A percentile compares a stretch with the other conserved stretches of the same genome.
phyloP scores from a whole-genome alignment of 2,797 vertebrate genomes.

The Poeciliopsis infans region DNA sequence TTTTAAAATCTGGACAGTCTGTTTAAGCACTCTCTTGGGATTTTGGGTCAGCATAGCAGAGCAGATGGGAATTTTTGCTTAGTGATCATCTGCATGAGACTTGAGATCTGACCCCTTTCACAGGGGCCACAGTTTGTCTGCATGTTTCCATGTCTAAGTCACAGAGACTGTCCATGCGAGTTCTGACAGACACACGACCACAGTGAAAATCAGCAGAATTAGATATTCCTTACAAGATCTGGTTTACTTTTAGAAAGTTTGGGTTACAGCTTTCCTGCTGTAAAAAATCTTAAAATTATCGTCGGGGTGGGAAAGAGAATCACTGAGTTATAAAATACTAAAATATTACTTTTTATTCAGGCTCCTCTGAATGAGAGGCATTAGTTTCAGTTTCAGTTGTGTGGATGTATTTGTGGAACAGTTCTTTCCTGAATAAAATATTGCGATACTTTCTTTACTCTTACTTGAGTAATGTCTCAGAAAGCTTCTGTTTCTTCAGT shows the following conservation, averaged over 20 bases:
- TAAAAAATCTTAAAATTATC: neutral
- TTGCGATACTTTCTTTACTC: neutral
- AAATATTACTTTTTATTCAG: neutral
- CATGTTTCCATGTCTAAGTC: constrained; percentile 58
- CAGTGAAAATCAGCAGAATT: neutral
- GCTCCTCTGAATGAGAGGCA: neutral
- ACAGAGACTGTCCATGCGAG: constrained; percentile 18
- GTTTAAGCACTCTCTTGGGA: constrained; percentile 72
- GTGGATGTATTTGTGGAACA: neutral
- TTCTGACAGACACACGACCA: constrained; percentile 5
- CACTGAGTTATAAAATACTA: neutral
- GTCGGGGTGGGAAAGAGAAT: neutral
- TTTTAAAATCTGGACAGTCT: constrained; percentile 71
- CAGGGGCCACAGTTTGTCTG: constrained; percentile 58
- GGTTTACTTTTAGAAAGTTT: neutral
- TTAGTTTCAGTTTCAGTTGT: neutral
- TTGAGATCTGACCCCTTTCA: constrained; percentile 65
- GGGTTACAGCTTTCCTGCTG: constrained; percentile 1
- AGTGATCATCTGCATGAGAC: constrained; percentile 64
- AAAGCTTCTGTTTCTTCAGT: neutral
- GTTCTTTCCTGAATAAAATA: neutral
- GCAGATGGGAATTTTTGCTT: constrained; percentile 69
- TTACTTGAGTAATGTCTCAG: neutral
- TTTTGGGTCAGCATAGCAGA: constrained; percentile 32
- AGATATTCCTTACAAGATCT: constrained; percentile 6